Percentiles rank a stretch among this genome's conserved stretches.
Conservation (phyloP, 2,797 vertebrate genomes). For the Amphiprion clarkii region DNA sequence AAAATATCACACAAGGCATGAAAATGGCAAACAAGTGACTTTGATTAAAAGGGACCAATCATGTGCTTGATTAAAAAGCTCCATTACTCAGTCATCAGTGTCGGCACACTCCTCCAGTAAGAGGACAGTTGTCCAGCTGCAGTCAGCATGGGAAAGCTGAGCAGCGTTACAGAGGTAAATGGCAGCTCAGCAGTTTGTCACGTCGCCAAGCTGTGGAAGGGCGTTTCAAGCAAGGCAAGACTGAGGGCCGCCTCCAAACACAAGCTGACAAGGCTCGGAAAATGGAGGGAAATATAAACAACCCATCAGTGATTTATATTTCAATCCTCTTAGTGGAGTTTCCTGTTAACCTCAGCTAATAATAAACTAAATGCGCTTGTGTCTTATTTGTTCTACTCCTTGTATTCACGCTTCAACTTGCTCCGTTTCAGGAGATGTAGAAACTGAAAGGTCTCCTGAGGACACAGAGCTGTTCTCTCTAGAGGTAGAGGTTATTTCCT, state of each 20-base stretch:
- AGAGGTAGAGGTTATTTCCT: neutral
- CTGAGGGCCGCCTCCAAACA: neutral
- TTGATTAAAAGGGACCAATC: neutral
- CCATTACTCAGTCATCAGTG: neutral
- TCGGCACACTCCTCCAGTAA: neutral
- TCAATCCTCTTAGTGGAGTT: neutral
- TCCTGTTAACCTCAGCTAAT: neutral
- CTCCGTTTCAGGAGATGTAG: neutral
- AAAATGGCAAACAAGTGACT: conserved; percentile 9
- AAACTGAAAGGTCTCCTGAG: neutral
- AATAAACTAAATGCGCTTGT: neutral
- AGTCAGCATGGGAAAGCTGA: neutral
- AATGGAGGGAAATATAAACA: neutral
- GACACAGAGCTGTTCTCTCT: neutral
- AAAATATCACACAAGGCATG: conserved; percentile 20
- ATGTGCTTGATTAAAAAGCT: neutral
- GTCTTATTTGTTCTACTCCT: neutral
- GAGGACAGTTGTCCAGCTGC: neutral
- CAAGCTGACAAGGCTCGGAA: neutral
- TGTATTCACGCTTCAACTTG: neutral
- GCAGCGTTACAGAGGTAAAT: neutral
- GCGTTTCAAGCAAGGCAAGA: neutral
- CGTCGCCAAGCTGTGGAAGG: neutral
- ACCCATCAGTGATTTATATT: neutral
- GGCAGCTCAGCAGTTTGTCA: neutral